Percentiles rank a stretch among this genome's conserved stretches.
Conservation (phyloP, 1,140 invertebrate genomes). For the Nomia melanderi region DNA sequence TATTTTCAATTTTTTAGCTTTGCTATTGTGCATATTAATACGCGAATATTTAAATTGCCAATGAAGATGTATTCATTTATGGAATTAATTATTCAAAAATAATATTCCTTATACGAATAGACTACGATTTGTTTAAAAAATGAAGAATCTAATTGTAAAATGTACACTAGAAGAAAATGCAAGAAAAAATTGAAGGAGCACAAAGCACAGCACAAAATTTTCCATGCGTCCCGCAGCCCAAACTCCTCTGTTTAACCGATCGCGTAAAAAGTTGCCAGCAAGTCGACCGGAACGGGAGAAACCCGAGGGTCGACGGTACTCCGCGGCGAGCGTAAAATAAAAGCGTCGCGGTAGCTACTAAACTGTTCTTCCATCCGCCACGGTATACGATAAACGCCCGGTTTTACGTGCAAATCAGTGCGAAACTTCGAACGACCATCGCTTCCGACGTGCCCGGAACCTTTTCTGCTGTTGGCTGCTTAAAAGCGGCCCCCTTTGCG, state of each 20-base stretch:
- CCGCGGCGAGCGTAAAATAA: slow-evolving; percentile 44
- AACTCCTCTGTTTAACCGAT: slow-evolving; percentile 11
- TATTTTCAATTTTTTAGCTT: too few species aligned
- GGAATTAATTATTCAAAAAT: too few species aligned
- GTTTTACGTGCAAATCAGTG: slow-evolving; percentile 54
- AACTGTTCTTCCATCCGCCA: slow-evolving; percentile 23
- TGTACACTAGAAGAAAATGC: too few species aligned
- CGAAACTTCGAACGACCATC: slow-evolving; percentile 44
- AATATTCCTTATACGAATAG: too few species aligned
- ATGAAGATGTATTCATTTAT: too few species aligned
- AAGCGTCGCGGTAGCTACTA: slow-evolving; percentile 39
- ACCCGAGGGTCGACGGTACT: neutral
- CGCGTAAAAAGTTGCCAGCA: slow-evolving; percentile 26
- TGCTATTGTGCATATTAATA: too few species aligned
- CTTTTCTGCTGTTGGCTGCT: slow-evolving; percentile 3
- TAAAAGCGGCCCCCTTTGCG: slow-evolving; percentile 12
- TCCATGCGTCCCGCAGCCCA: neutral
- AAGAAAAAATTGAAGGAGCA: too few species aligned
- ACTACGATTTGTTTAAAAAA: too few species aligned
- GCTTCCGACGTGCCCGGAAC: slow-evolving; percentile 17
- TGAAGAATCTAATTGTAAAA: too few species aligned
- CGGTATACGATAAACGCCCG: slow-evolving; percentile 44
- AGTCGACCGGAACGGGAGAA: slow-evolving; percentile 19
- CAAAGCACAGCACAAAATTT: neutral
- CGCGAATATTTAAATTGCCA: too few species aligned